Base-by-base conservation (phyloP, 2,888 invertebrate species). In the Aplocera efformata region DNA sequence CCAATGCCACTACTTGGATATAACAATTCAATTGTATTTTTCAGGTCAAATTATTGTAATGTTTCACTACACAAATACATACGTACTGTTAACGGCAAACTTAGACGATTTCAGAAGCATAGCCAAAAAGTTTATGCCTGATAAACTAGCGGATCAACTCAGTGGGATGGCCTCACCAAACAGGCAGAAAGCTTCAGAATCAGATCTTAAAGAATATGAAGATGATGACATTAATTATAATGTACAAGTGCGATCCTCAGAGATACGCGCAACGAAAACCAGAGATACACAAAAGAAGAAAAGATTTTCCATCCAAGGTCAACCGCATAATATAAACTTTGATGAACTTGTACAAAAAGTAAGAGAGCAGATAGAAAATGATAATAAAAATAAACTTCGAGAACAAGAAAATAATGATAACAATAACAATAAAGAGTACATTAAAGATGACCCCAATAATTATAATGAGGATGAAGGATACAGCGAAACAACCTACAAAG, bases 31-130 rank as follows among this genome's bases (percentile, higher is more conserved):
- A 23, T 10, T 28, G 33, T 37, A n/a, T n/a, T n/a, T 37, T 21
- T 10, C 38, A 53, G 50, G 41, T 27, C 43, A 43, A 6, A 6
- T 47, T 0, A 22, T 47, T n/a, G 0, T 46, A 6, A 10, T 43
- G 32, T 25, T 42, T 5, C 26, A 23, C 6, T 10, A 26, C 6
- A 30, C 34, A 0, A 6, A 42, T 7, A 25, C 43, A 13, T 53
- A 60, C 21, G 66, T 73, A 0, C 28, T 78, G 0, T 39, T 77
- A 1, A 63, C 74, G 2, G 71, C 65, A 0, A 70, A 78, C 9
- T 21, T 67, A 1, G 67, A 75, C 0, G 78, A 78, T 9, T 69
- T 79, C 21, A 53, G 53, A 26, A 47, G 33, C 0, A 41, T 79
- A 33, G 73, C 72, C 0, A 67, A 61, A 9, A 65, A 70, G 43